Conservation (phyloP, 2,797 vertebrate genomes). For the Thripadectes ignobilis region DNA sequence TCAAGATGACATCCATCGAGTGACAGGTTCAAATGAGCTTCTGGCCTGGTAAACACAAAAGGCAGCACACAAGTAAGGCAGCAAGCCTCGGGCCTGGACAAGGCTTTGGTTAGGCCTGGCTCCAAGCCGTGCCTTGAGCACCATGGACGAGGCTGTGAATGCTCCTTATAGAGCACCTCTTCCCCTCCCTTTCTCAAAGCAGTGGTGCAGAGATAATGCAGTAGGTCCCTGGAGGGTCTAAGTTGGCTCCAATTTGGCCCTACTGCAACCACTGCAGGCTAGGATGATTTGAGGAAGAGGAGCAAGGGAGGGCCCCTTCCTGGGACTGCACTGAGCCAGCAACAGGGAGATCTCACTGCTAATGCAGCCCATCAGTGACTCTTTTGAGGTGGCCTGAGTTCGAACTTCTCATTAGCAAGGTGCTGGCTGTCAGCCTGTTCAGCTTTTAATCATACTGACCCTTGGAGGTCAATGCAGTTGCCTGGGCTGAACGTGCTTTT, state of each 20-base stretch:
- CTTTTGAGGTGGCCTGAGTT: not conserved
- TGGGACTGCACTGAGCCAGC: not conserved
- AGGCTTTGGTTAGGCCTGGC: not conserved
- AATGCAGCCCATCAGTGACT: not conserved
- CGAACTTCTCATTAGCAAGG: not conserved
- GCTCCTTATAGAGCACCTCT: not conserved
- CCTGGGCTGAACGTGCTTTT: not conserved
- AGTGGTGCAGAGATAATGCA: not conserved
- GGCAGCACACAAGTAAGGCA: not conserved
- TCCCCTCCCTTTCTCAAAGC: not conserved
- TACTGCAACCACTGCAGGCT: not conserved
- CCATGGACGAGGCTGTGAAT: not conserved
- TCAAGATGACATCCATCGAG: not conserved
- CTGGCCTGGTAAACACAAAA: not conserved
- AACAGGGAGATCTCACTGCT: not conserved
- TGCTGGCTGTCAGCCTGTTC: not conserved
- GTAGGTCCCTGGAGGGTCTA: not conserved
- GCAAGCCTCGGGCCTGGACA: not conserved
- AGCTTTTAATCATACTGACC: not conserved
- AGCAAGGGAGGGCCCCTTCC: not conserved
- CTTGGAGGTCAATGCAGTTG: not conserved
- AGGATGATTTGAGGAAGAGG: not conserved
- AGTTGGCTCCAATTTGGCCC: not conserved
- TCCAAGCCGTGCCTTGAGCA: not conserved
- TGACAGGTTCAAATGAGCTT: not conserved